These are phyloP conservation scores for Drosophila fuyamai DNA, from an alignment of 1,140 invertebrate species.

Conservation along the genomic window DNA sequence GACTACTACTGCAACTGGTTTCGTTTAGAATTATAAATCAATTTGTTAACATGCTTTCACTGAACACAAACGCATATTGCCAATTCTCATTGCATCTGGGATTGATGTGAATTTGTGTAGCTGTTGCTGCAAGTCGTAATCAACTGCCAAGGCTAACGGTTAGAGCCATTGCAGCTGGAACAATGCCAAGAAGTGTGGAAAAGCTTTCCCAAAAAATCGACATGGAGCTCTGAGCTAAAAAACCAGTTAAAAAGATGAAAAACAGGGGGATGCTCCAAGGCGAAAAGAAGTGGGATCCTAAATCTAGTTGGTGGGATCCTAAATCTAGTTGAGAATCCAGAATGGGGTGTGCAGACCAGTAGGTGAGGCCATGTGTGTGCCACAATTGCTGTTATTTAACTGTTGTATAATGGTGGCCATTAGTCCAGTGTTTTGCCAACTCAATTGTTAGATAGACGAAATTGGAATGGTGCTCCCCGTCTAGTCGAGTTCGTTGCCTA, in stretches of 20 bases:
- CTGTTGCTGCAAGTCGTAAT: constrained; percentile 21
- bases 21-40: constrained; percentile 54
- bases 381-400: constrained; percentile 65
- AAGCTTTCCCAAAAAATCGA: constrained; percentile 51
- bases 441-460: constrained; percentile 5
- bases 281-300: not conserved
- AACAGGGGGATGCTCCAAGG: constrained; percentile 12
- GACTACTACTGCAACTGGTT: constrained; percentile 39
- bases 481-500: constrained; percentile 25
- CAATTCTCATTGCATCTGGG: constrained; percentile 13
- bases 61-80: constrained; percentile 38
- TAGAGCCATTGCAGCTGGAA: constrained; percentile 32
- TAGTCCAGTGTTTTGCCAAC: constrained; percentile 34
- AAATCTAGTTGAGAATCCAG: constrained; percentile 31
- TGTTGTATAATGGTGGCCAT: constrained; percentile 65
- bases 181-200: constrained; percentile 28
- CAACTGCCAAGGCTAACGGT: constrained; percentile 42
- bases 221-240: constrained; percentile 17
- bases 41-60: constrained; percentile 65
- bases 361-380: constrained; percentile 15
- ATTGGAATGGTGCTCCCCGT: constrained; percentile 13
- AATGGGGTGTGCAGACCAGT: constrained; percentile 17
- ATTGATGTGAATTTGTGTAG: constrained; percentile 1
- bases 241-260: constrained; percentile 40
- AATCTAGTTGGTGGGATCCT: constrained; percentile 2